Evolutionary conservation across 1,140 invertebrate species (phyloP), one percentile per base, ranked within the genome.

Genomic region (Thaumatotibia leucotreta): DNA sequence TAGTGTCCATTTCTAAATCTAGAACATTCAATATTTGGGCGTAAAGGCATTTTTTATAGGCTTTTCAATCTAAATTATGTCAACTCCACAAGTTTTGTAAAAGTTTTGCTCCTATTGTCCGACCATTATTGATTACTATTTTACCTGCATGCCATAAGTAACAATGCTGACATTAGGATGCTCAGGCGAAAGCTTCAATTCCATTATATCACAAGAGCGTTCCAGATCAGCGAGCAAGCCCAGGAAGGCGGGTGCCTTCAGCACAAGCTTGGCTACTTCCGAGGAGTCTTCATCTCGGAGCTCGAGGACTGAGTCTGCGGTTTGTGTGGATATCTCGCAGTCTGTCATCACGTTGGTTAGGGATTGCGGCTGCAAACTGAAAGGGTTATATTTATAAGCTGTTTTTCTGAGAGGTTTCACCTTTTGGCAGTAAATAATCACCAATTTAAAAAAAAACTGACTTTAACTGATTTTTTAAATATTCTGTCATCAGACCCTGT

Each of bases 331-430:
- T 49, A 99, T 95, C 70, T 95, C 96, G 86, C 97, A 98, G 79
- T 98, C 97, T 9, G 97, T 97, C 76, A 97, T 94, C 2, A 98
- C 94, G 82, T 96, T 95, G 80, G 96, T 94, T 68, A 97, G 95
- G 31, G 96, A 94, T 61, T 94, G 89, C 3, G 94, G 93, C 66
- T 93, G 93, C 35, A 94, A 86, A 14, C 94, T 95, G 76, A 22
- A 88, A n/a, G n/a, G n/a, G n/a, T n/a, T n/a, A n/a, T n/a, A n/a
- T n/a, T n/a, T n/a, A n/a, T n/a, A n/a, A n/a, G n/a, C n/a, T n/a
- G n/a, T n/a, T n/a, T n/a, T n/a, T n/a, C n/a, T n/a, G n/a, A n/a
- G n/a, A n/a, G n/a, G n/a, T n/a, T n/a, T n/a, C n/a, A n/a, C n/a
- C n/a, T n/a, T n/a, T n/a, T n/a, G n/a, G n/a, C n/a, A n/a, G n/a